phyloP scores from a whole-genome alignment of 2,888 invertebrate species.

The Hoplodrina ambigua region DNA sequence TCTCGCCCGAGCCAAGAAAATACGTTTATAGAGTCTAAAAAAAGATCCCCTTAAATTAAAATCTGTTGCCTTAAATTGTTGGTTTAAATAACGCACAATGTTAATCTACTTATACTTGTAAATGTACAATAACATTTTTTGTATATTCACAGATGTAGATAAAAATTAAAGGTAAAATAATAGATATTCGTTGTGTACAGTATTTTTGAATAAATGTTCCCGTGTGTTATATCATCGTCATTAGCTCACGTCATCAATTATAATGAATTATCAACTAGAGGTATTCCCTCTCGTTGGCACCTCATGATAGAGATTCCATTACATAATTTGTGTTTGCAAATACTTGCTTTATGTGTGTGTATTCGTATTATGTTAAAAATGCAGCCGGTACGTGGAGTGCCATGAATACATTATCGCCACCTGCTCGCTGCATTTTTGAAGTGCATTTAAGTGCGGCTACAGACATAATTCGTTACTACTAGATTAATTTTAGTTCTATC shows the following conservation, averaged over 20 bases:
- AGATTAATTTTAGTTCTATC: conserved; percentile 65
- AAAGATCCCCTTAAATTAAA: conserved; percentile 19
- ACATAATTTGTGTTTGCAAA: conserved; percentile 52
- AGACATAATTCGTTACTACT: conserved; percentile 58
- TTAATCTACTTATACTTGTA: conserved; percentile 22
- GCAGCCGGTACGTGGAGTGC: conserved; percentile 62
- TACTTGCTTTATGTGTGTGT: conserved; percentile 58
- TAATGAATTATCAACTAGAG: conserved; percentile 27
- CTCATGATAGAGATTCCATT: conserved; percentile 51
- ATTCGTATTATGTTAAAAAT: conserved; percentile 68
- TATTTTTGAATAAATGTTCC: conserved; percentile 56
- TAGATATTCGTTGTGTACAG: conserved; percentile 42
- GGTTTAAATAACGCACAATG: conserved; percentile 28
- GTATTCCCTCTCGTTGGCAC: conserved; percentile 21
- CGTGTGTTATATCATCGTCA: conserved; percentile 41
- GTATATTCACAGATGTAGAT: conserved; percentile 49
- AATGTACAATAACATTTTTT: conserved; percentile 27
- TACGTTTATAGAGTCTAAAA: conserved; percentile 26
- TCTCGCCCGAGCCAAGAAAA: conserved; percentile 4
- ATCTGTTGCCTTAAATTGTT: background rate
- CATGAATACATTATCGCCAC: conserved; percentile 50
- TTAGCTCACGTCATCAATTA: conserved; percentile 32
- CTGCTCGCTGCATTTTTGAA: conserved; percentile 73
- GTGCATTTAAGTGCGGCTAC: conserved; percentile 76
- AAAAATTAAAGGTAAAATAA: conserved; percentile 20